Evolutionary conservation across 2,888 invertebrate genomes (phyloP), one percentile per base, ranked within the genome.

Genomic region (Himalopsyche japonica): DNA sequence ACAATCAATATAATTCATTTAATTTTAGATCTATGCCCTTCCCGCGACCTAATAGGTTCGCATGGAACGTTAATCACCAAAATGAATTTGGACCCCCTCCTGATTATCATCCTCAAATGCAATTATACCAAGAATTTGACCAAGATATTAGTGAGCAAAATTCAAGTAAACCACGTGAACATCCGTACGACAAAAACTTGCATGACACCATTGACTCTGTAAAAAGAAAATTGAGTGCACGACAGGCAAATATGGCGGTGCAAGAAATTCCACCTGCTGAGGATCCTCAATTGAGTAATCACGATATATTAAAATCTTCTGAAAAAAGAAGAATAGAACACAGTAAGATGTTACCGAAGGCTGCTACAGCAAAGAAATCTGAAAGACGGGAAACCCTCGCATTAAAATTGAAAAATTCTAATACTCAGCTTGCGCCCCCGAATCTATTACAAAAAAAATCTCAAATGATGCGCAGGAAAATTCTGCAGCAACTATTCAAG

Each of bases 401-500:
- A 15, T 18, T 10, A 24, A 84, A 80, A 82, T 20, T 30, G 10
- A 87, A 82, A 83, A 30, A 20, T 34, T 30, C 70, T 10, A 84
- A 76, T 80, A 7, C 24, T 2, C 27, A 6, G 15, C 12, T 8
- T 27, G 70, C 70, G 70, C 70, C 70, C 0, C 70, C 77, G 18
- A 79, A 81, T 64, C 43, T 57, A 20, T 84, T 47, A 76, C 70
- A 85, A 70, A 80, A 57, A 1, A 86, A 87, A 76, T 84, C 85
- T 32, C 85, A 87, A 77, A 27, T 82, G 24, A 81, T 86, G 83
- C 85, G 86, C 15, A 82, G 82, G 49, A 92, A 92, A 88, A 92
- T 92, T 88, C 91, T 92, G 34, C 90, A 92, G 86, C 91, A 92
- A 88, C 88, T 92, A 0, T 92, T 92, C 87, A 92, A 91, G 88